Evolutionary conservation across 2,888 invertebrate species (phyloP).

Genomic region (Apocheima hispidaria): DNA sequence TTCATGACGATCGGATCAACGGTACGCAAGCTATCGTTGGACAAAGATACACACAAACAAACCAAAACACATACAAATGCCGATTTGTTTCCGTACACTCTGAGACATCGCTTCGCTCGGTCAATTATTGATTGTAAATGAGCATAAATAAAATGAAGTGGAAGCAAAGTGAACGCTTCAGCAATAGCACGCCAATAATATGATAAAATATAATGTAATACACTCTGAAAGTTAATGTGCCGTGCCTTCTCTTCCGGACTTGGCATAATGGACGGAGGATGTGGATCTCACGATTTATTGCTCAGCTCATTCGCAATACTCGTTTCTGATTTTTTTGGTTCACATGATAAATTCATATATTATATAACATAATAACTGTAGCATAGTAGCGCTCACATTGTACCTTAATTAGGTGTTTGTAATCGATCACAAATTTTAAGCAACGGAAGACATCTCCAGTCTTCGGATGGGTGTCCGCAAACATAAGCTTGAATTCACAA

Average conservation of each 20-base stretch:
- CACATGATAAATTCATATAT: constrained; percentile 1
- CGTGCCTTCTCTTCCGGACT: constrained; percentile 42
- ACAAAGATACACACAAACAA: not conserved
- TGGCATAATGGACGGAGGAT: constrained; percentile 47
- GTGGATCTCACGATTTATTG: constrained; percentile 51
- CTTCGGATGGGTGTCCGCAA: too few species aligned
- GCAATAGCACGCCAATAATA: constrained; percentile 26
- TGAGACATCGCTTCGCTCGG: not conserved
- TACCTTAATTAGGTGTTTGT: too few species aligned
- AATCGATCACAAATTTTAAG: too few species aligned
- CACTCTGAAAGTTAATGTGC: constrained; percentile 48
- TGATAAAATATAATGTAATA: constrained; percentile 31
- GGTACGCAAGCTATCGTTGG: too few species aligned
- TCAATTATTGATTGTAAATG: not conserved
- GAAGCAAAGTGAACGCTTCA: constrained; percentile 5
- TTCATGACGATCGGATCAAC: too few species aligned
- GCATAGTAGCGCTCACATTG: too few species aligned
- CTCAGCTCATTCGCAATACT: constrained; percentile 24
- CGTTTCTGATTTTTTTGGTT: constrained; percentile 9
- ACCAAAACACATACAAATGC: too few species aligned
- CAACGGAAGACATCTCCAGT: too few species aligned
- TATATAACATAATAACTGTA: not conserved
- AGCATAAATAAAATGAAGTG: constrained; percentile 2
- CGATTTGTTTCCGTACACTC: too few species aligned
- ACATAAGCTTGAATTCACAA: too few species aligned